Evolutionary conservation across 2,797 vertebrate species (phyloP).

Genomic region (Halcyon leucocephala): DNA sequence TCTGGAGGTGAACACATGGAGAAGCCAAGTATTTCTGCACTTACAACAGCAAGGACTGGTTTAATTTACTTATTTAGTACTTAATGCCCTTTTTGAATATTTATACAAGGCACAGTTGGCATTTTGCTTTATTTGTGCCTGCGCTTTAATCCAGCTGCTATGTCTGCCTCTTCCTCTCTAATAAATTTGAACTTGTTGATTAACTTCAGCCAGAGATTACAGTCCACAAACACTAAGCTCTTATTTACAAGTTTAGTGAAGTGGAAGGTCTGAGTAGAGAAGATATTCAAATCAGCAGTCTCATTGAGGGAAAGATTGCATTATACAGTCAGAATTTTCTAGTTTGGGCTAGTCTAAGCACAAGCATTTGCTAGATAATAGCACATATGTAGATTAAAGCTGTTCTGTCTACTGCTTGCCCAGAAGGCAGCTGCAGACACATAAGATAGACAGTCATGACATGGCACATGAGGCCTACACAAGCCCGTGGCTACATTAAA

Average conservation of each 20-base stretch:
- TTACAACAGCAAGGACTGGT: not conserved
- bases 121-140: not conserved
- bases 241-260: not conserved
- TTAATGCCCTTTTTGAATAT: not conserved
- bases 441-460: not conserved
- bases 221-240: not conserved
- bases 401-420: not conserved
- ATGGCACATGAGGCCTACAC: not conserved
- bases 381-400: not conserved
- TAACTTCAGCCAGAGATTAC: not conserved
- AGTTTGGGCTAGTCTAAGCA: not conserved
- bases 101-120: not conserved
- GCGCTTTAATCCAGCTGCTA: not conserved
- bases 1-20: not conserved
- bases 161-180: not conserved
- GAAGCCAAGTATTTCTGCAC: not conserved
- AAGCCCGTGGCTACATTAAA: not conserved
- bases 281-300: not conserved
- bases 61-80: not conserved
- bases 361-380: not conserved
- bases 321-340: not conserved
- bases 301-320: not conserved
- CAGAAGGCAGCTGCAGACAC: not conserved
- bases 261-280: not conserved
- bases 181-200: not conserved